phyloP scores from a whole-genome alignment of 2,797 vertebrate species.

The Tauraco hartlaubi region DNA sequence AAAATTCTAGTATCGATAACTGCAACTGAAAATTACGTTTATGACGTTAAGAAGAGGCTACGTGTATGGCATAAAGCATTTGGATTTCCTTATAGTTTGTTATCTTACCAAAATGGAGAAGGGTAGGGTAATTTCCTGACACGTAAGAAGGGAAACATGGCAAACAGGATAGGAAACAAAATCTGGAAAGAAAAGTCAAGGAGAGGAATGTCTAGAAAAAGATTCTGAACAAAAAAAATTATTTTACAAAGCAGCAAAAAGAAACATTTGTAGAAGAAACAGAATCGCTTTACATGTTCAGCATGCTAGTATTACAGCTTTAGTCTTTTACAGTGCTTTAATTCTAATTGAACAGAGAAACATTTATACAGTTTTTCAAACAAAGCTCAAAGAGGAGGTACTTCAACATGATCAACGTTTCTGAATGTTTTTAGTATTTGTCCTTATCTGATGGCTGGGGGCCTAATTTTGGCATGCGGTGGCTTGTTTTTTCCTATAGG shows the following conservation, averaged over 20 bases:
- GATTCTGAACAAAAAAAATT: constrained; percentile 82
- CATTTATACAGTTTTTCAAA: background rate
- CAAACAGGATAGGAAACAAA: constrained; percentile 90
- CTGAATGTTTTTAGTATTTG: background rate
- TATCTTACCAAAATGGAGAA: constrained; percentile 89
- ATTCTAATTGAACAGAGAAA: background rate
- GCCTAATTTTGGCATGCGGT: background rate
- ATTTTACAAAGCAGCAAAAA: constrained; percentile 85
- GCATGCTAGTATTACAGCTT: constrained; percentile 37
- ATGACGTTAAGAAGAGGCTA: constrained; percentile 65
- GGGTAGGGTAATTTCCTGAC: constrained; percentile 86
- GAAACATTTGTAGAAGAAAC: constrained; percentile 80
- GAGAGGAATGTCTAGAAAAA: constrained; percentile 88
- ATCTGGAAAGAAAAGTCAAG: constrained; percentile 90
- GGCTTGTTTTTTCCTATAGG: background rate
- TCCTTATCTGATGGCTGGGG: background rate
- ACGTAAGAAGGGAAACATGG: constrained; percentile 89
- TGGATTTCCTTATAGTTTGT: constrained; percentile 80
- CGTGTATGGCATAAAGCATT: constrained; percentile 73
- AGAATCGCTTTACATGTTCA: constrained; percentile 69
- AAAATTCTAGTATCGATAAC: constrained; percentile 62
- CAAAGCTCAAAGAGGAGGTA: background rate
- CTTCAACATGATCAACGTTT: background rate
- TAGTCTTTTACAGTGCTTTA: background rate
- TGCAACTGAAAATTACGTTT: constrained; percentile 73